Evolutionary conservation across 2,888 invertebrate species (phyloP), one percentile per base, ranked within the genome.

Genomic region (Drosophila meridiana): DNA sequence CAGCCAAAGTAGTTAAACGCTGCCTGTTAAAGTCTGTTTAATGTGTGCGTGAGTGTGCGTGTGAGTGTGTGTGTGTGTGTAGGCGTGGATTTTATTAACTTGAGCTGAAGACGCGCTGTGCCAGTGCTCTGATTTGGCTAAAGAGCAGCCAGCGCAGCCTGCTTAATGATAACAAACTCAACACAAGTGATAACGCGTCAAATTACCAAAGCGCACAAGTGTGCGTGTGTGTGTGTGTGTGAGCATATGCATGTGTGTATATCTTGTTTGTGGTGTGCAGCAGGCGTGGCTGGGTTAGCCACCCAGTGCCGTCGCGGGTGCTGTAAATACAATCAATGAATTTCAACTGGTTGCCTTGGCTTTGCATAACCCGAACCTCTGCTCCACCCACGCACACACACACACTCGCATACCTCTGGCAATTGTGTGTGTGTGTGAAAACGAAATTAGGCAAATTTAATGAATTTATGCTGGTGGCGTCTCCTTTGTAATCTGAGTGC

Each of bases 391-490:
- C 47, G 26, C 40, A 68, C 71, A 57, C 80, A 77, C 79, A 48
- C 45, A 47, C 53, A 56, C 68, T 20, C 56, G 69, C 58, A 47
- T 28, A 47, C 47, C 28, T 47, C 8, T 4, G 28, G 56, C 80
- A 78, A 80, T 89, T 73, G 73, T 71, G 55, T 64, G 48, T 55
- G 36, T 36, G 63, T 58, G 61, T 69, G 64, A 69, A 77, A 84
- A 79, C 85, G 80, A 90, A 89, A 88, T 90, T 90, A 90, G 83
- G 83, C 82, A 89, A 86, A 90, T 90, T 90, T 88, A 88, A 88
- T 88, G 91, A 88, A 90, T 90, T 88, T 90, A 84, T 89, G 87
- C 90, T 88, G 90, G 88, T 87, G 90, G 87, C 86, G 81, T 90
- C 76, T 78, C 87, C 64, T 87, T 87, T 87, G 90, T 87, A 90